Evolutionary conservation across 2,888 invertebrate genomes (phyloP).

Genomic region (Drosophila nr. fundita): DNA sequence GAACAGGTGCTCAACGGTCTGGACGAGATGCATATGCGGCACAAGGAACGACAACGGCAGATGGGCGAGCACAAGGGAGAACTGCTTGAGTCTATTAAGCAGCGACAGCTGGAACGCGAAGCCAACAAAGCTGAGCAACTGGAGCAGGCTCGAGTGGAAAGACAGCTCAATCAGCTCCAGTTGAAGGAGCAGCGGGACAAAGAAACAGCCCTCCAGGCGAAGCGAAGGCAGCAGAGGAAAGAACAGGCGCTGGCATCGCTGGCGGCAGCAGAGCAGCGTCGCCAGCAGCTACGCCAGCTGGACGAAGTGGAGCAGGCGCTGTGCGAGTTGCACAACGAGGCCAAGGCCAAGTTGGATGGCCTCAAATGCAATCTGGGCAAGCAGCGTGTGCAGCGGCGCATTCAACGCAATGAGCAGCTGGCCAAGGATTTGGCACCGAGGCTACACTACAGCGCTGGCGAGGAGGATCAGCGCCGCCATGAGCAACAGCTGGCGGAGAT

Average conservation of each 20-base stretch:
- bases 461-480: conserved; percentile 85
- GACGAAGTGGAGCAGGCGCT: conserved; percentile 85
- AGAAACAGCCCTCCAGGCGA: conserved; percentile 77
- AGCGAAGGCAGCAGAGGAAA: conserved; percentile 76
- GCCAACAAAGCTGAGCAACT: conserved; percentile 61
- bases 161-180: conserved; percentile 76
- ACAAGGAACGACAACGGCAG: conserved; percentile 70
- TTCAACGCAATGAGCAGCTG: conserved; percentile 85
- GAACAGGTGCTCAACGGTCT: conserved; percentile 83
- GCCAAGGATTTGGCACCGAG: conserved; percentile 85
- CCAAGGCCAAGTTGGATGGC: conserved; percentile 85
- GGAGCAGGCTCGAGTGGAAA: conserved; percentile 60
- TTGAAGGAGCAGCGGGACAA: conserved; percentile 81
- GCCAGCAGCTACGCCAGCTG: conserved; percentile 69
- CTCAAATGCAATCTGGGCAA: conserved; percentile 81
- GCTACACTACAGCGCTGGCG: conserved; percentile 84
- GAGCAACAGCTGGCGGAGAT: conserved; percentile 86
- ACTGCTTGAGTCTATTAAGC: conserved; percentile 73
- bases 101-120: conserved; percentile 67
- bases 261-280: conserved; percentile 63
- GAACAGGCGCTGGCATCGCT: conserved; percentile 59
- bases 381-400: conserved; percentile 84
- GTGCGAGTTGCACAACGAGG: conserved; percentile 85
- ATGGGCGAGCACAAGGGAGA: conserved; percentile 78
- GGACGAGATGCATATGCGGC: conserved; percentile 80